Percentiles rank a stretch among this genome's conserved stretches.
Conservation (phyloP, 2,113 vertebrate species). For the Drymodes brunneopygia region DNA sequence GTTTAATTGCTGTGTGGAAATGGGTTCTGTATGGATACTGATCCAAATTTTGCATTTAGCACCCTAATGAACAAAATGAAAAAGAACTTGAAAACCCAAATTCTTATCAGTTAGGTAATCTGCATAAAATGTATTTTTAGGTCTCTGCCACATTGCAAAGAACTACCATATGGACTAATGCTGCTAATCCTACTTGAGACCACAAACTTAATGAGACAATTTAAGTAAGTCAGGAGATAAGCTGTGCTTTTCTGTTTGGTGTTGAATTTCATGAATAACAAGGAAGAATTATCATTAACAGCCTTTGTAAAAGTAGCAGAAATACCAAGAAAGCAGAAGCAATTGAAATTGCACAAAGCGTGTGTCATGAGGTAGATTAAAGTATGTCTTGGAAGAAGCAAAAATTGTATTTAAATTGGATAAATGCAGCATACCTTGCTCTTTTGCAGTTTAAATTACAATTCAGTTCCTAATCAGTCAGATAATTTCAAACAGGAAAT, state of each 20-base stretch:
- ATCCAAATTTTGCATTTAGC: neutral
- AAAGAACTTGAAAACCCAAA: neutral
- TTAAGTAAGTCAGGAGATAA: constrained; percentile 21
- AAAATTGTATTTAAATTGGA: neutral
- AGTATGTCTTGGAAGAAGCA: neutral
- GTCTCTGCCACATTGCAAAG: neutral
- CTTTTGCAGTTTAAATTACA: neutral
- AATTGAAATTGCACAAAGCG: neutral
- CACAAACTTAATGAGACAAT: constrained; percentile 8
- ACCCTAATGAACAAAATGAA: neutral
- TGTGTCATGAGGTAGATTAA: neutral
- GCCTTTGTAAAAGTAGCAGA: neutral
- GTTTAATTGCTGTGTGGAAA: neutral
- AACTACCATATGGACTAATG: neutral
- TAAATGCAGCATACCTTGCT: neutral
- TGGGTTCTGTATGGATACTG: neutral
- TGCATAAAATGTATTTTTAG: neutral
- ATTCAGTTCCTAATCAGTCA: neutral
- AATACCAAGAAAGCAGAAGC: neutral
- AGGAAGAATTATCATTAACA: neutral
- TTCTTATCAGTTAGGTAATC: neutral
- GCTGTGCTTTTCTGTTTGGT: neutral
- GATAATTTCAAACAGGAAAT: neutral
- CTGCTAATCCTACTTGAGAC: constrained; percentile 31
- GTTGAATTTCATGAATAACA: constrained; percentile 26